Conservation (phyloP, 2,797 vertebrate species). For the Acridotheres tristis region DNA sequence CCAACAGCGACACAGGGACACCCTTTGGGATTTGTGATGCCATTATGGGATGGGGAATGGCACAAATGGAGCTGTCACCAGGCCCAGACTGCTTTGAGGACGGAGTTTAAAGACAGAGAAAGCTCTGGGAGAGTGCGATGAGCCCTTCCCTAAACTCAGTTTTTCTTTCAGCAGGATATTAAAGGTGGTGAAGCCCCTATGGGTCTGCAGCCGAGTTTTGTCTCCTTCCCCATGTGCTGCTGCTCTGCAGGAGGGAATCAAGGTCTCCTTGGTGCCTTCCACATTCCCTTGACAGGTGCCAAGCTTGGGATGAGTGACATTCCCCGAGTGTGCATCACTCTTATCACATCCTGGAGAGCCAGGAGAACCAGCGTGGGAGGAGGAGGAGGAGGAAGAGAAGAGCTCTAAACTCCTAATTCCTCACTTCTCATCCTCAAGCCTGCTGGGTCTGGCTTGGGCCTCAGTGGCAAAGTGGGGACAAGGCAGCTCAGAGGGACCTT, state of each 20-base stretch:
- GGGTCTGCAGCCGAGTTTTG: background rate
- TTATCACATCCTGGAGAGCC: background rate
- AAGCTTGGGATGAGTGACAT: background rate
- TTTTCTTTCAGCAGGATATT: background rate
- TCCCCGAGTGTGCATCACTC: background rate
- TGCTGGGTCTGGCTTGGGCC: background rate
- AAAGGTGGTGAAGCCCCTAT: background rate
- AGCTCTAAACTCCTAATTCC: background rate
- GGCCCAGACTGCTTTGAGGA: background rate
- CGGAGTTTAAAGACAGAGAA: background rate
- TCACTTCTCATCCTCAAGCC: background rate
- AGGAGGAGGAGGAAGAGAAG: background rate
- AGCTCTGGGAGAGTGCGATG: background rate
- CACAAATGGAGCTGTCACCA: background rate
- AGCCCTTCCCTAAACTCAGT: background rate
- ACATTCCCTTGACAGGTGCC: background rate
- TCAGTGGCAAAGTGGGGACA: accelerated
- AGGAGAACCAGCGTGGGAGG: background rate
- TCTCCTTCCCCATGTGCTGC: background rate
- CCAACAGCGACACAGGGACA: background rate
- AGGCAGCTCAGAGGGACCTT: background rate
- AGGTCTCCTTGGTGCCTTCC: background rate
- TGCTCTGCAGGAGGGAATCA: background rate
- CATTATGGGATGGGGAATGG: accelerated
- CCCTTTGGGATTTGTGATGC: accelerated